Evolutionary conservation across 2,888 invertebrate genomes (phyloP), one percentile per base, ranked within the genome.

Genomic region (Embidobia sp.): DNA sequence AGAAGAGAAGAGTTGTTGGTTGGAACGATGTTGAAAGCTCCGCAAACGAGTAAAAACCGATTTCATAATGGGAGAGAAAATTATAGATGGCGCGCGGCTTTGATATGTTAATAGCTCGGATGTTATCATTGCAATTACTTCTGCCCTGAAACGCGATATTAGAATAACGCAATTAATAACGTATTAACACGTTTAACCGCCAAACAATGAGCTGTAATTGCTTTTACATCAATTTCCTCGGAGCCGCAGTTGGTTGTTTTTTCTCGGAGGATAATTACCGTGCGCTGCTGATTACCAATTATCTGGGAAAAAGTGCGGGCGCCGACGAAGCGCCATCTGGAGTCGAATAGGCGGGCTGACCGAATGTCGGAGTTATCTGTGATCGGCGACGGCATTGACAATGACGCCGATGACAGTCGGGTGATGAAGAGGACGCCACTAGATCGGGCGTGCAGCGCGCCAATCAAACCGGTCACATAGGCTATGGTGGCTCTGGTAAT

Each of bases 271-370:
- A 15, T 29, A 73, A 73, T 66, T 40, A 59, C 37, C 31, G 42
- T 33, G 37, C 29, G 53, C 53, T 46, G 74, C 31, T 74, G 64
- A 57, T 73, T 57, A 64, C 73, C 73, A 66, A 74, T 66, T 74
- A 74, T 59, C 19, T 51, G 59, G 13, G 16, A 13, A 40, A 3
- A 49, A 44, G 31, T 8, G 22, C 35, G n/a, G 40, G 27, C 15
- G 10, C 16, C 19, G 7, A n/a, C 8, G n/a, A 19, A 26, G 53
- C 53, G 44, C 44, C 53, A 53, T 18, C 53, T 35, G 27, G 19
- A 49, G 27, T 48, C n/a, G n/a, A n/a, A n/a, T n/a, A n/a, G n/a
- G n/a, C n/a, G n/a, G n/a, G n/a, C n/a, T 22, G 22, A 22, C 31
- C 37, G 10, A 44, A 42, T 22, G 73, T 46, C 61, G 27, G 11